Evolutionary conservation across 1,140 invertebrate species (phyloP).

Genomic region (Lucilia cuprina): DNA sequence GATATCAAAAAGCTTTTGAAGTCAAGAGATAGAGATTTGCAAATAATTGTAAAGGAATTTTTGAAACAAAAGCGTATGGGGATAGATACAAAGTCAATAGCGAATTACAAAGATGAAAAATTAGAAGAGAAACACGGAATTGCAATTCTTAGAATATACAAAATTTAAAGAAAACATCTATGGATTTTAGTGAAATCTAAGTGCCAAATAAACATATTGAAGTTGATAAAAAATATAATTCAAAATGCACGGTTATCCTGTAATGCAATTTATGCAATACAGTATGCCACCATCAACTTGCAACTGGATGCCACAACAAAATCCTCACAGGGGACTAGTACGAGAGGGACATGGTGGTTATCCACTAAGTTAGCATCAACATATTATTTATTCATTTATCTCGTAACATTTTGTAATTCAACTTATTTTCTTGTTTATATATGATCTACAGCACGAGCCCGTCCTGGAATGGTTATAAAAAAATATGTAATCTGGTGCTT

Average conservation of each 20-base stretch:
- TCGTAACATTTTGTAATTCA: neutral
- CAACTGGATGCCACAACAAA: conserved; percentile 62
- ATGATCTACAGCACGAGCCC: conserved; percentile 43
- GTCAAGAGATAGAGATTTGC: neutral
- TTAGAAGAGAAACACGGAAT: neutral
- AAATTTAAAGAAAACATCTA: neutral
- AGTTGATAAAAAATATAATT: neutral
- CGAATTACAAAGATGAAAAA: conserved; percentile 2
- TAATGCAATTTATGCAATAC: conserved; percentile 69
- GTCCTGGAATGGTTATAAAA: conserved; percentile 62
- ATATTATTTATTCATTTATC: neutral
- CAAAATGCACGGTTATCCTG: conserved; percentile 67
- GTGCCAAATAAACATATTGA: neutral
- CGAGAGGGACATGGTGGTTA: conserved; percentile 7
- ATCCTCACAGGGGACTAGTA: conserved; percentile 34
- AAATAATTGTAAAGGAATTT: conserved; percentile 30
- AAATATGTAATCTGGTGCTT: conserved; percentile 82
- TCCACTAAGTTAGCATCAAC: neutral
- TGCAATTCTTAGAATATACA: neutral
- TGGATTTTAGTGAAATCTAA: neutral
- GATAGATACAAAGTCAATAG: conserved; percentile 25
- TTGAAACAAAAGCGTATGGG: conserved; percentile 10
- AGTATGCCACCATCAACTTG: conserved; percentile 62
- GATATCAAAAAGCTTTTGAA: conserved; percentile 13
- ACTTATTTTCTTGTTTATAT: neutral